A percentile compares a stretch with the other conserved stretches of the same genome.
Evolutionary conservation across 2,113 vertebrate species (phyloP).

Genomic region (Ptilonorhynchus violaceus): DNA sequence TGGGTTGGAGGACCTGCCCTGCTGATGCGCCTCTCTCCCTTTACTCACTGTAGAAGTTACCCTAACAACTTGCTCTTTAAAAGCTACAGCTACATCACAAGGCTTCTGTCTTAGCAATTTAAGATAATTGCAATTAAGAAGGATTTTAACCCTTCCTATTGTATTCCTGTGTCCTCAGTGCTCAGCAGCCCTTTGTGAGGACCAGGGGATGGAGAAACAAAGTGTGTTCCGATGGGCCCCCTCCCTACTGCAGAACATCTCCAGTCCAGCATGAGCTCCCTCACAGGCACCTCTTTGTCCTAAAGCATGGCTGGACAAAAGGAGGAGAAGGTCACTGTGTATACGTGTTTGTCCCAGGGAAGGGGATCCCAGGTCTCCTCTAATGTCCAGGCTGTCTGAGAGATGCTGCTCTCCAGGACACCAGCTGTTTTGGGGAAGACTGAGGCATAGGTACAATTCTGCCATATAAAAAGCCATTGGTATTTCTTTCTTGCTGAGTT

Average conservation of each 20-base stretch:
- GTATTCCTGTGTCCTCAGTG: fast-evolving
- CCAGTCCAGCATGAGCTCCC: not conserved
- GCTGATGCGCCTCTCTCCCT: fast-evolving
- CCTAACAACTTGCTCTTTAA: not conserved
- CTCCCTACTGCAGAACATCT: not conserved
- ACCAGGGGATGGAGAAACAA: not conserved
- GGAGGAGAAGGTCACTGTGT: not conserved
- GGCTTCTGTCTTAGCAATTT: not conserved
- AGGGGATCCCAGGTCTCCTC: not conserved
- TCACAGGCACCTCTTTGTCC: not conserved
- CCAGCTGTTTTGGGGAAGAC: not conserved
- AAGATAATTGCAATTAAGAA: not conserved
- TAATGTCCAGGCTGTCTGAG: fast-evolving
- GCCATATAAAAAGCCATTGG: not conserved
- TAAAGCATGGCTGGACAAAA: not conserved
- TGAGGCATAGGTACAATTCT: not conserved
- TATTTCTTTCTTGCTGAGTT: not conserved
- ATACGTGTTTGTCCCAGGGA: not conserved
- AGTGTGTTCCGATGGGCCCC: not conserved
- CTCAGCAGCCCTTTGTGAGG: not conserved
- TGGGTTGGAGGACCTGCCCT: not conserved
- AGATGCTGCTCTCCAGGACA: not conserved
- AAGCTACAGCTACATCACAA: not conserved
- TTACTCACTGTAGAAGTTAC: not conserved
- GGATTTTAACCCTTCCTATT: not conserved